Evolutionary conservation across 2,113 vertebrate genomes (phyloP).

Genomic region (Ictidomys tridecemlineatus): DNA sequence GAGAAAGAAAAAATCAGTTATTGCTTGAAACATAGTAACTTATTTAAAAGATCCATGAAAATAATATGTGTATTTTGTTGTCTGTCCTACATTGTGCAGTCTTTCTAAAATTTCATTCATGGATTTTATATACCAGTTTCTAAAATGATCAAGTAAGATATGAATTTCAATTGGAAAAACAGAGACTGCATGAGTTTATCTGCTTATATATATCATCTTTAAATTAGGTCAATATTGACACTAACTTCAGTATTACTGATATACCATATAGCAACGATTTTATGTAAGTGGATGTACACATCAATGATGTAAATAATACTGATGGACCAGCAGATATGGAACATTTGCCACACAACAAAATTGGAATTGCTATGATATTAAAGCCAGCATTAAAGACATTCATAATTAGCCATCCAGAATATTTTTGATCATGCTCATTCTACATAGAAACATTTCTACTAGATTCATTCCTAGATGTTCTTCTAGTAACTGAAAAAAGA

Average conservation of each 20-base stretch:
- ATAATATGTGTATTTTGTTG: neutral
- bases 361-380: neutral
- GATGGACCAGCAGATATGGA: neutral
- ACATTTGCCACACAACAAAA: neutral
- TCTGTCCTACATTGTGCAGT: neutral
- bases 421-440: slow-evolving; percentile 19
- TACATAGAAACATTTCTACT: slow-evolving; percentile 17
- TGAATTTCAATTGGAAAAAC: neutral
- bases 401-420: neutral
- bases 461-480: slow-evolving; percentile 45
- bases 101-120: neutral
- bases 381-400: slow-evolving; percentile 1
- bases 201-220: neutral
- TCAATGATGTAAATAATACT: neutral
- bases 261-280: neutral
- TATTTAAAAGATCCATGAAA: neutral
- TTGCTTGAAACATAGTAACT: neutral
- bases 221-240: neutral
- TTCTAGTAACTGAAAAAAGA: slow-evolving; percentile 59
- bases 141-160: neutral
- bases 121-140: neutral
- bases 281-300: neutral
- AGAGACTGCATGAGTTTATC: neutral
- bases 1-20: neutral
- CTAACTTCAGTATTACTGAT: neutral